phyloP scores from a whole-genome alignment of 2,797 vertebrate genomes.

The Brachyrhaphis roseni region DNA sequence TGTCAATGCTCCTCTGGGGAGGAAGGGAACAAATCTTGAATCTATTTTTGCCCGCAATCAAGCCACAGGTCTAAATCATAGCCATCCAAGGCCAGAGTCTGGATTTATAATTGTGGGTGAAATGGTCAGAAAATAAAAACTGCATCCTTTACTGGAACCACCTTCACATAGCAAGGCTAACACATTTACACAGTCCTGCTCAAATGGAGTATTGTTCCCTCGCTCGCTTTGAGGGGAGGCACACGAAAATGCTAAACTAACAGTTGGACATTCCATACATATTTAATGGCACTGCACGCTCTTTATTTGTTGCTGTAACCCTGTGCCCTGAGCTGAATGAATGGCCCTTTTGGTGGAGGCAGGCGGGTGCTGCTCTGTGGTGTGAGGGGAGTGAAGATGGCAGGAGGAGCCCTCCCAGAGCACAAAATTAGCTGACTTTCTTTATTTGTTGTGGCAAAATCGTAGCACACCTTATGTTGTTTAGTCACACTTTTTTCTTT shows the following conservation, averaged over 20 bases:
- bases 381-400: slow-evolving; percentile 66
- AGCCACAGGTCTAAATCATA: slow-evolving; percentile 69
- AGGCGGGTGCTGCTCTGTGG: slow-evolving; percentile 68
- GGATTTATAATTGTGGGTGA: slow-evolving; percentile 73
- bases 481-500: slow-evolving; percentile 46
- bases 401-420: slow-evolving; percentile 64
- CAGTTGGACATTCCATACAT: slow-evolving; percentile 90
- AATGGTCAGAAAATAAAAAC: slow-evolving; percentile 72
- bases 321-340: slow-evolving; percentile 83
- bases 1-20: slow-evolving; percentile 78
- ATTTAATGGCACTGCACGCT: slow-evolving; percentile 85
- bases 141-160: slow-evolving; percentile 70
- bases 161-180: slow-evolving; percentile 57
- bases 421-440: slow-evolving; percentile 71
- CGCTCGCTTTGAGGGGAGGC: slow-evolving; percentile 76
- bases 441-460: slow-evolving; percentile 67
- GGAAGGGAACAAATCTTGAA: slow-evolving; percentile 64
- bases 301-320: slow-evolving; percentile 94
- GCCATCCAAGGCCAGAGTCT: slow-evolving; percentile 51
- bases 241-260: slow-evolving; percentile 87
- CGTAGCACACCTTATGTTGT: slow-evolving; percentile 60
- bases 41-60: slow-evolving; percentile 78
- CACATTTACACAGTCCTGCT: slow-evolving; percentile 70
- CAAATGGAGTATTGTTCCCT: slow-evolving; percentile 80
- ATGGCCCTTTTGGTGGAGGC: slow-evolving; percentile 84